A percentile compares a stretch with the other conserved stretches of the same genome.
These are phyloP conservation scores for Nezara viridula DNA, from an alignment of 2,888 invertebrate species.

Conservation along the genomic window DNA sequence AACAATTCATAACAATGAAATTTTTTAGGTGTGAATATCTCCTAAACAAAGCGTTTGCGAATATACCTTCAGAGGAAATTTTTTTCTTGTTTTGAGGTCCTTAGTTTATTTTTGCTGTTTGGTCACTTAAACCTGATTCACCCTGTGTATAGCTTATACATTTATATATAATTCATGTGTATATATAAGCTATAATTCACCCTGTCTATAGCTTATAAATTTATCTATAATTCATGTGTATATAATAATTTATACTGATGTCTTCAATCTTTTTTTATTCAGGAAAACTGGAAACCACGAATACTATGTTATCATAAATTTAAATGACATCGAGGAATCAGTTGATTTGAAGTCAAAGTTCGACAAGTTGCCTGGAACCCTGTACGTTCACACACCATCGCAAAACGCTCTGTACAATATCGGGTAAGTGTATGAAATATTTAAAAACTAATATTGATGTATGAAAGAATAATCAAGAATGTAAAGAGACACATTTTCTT, in stretches of 20 bases:
- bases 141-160: too few species aligned
- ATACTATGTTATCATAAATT: slow-evolving; percentile 59
- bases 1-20: too few species aligned
- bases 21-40: too few species aligned
- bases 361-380: not conserved
- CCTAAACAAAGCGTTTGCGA: too few species aligned
- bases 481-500: not conserved
- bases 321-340: slow-evolving; percentile 57
- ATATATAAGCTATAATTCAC: too few species aligned
- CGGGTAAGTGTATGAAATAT: slow-evolving; percentile 14
- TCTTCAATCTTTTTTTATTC: not conserved
- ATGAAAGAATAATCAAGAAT: not conserved
- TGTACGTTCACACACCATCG: slow-evolving; percentile 27
- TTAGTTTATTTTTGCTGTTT: too few species aligned
- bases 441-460: not conserved
- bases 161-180: too few species aligned
- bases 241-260: not conserved
- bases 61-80: too few species aligned
- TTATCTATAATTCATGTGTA: too few species aligned
- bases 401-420: slow-evolving; percentile 2
- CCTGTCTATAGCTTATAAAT: too few species aligned
- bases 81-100: too few species aligned
- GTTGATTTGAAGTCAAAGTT: slow-evolving; percentile 46
- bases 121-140: too few species aligned
- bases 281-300: not conserved